A percentile compares a stretch with the other conserved stretches of the same genome.
phyloP scores from a whole-genome alignment of 2,113 vertebrate species.

The Centropus bengalensis region DNA sequence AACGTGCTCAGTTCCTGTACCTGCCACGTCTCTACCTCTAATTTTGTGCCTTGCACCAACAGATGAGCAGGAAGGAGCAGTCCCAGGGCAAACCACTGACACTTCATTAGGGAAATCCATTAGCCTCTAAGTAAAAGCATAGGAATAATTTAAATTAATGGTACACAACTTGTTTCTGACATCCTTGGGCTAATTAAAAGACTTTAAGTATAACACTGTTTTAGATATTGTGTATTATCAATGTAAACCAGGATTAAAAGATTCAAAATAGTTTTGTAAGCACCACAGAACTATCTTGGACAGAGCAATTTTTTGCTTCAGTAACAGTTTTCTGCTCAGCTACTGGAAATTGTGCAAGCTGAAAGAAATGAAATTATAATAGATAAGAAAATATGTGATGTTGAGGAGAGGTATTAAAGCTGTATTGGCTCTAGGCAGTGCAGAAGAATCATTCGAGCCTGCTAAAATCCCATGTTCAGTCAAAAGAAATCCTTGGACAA shows the following conservation, averaged over 20 bases:
- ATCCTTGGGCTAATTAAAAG: not conserved
- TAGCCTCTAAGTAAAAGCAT: not conserved
- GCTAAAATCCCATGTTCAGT: not conserved
- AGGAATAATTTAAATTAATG: not conserved
- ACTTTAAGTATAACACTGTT: not conserved
- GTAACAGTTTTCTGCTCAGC: not conserved
- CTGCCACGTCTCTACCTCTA: not conserved
- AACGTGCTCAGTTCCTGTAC: not conserved
- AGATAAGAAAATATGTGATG: not conserved
- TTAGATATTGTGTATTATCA: not conserved
- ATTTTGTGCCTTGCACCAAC: not conserved
- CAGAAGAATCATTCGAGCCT: not conserved
- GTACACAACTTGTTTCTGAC: not conserved
- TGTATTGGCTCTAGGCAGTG: not conserved
- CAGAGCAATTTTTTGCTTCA: not conserved
- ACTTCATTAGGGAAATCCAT: not conserved
- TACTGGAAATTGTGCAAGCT: not conserved
- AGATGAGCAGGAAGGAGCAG: not conserved
- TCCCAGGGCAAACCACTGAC: not conserved
- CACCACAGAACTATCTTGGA: not conserved
- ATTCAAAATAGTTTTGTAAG: not conserved
- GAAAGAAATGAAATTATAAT: not conserved
- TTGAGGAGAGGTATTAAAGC: not conserved
- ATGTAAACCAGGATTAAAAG: not conserved
- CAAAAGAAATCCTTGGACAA: not conserved